Base-by-base conservation (phyloP, 92 coral and sea anemone species). In the Palythoa caribaeorum region DNA sequence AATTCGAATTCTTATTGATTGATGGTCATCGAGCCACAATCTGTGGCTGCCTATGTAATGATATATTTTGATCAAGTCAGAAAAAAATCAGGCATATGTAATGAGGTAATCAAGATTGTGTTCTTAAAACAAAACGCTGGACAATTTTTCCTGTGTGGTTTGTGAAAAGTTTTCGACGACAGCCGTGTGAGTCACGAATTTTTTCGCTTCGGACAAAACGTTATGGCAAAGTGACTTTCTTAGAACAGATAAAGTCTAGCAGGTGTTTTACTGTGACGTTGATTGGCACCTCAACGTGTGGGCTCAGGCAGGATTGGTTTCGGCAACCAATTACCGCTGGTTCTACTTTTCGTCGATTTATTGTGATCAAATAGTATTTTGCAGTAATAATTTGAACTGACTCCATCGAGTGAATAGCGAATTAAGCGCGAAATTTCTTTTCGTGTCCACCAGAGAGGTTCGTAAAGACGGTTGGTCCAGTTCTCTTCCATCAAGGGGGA, bases 281-380 rank as follows among this genome's bases (percentile, higher is more conserved):
- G 93, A 93, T 93, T 95, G 98, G 93, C 98, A 90, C 75, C 65
- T 77, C 47, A 51, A 70, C 85, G 88, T 84, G 91, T 93, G 88
- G 78, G 89, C 94, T 87, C 76, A 76, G 87, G 14, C 78, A 17
- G 85, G 96, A 95, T 95, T 95, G 98, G 98, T 90, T 91, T 95
- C 65, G 88, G 76, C 66, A 75, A 91, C 96, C 98, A 93, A 93
- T 95, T 91, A 95, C 94, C 78, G 89, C 90, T 91, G 93, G 83
- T 84, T 90, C 92, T 71, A 87, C 78, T 88, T 93, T 90, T 94
- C 87, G 91, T 84, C 86, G 87, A 81, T 52, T 81, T 68, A 81
- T 36, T 52, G 86, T 81, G 92, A 88, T 89, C 95, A 94, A 91
- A 78, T 84, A 70, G 95, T 91, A 90, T 94, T 91, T 95, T 85